Conservation (phyloP, 2,113 vertebrate genomes). For the Varanus salvator region DNA sequence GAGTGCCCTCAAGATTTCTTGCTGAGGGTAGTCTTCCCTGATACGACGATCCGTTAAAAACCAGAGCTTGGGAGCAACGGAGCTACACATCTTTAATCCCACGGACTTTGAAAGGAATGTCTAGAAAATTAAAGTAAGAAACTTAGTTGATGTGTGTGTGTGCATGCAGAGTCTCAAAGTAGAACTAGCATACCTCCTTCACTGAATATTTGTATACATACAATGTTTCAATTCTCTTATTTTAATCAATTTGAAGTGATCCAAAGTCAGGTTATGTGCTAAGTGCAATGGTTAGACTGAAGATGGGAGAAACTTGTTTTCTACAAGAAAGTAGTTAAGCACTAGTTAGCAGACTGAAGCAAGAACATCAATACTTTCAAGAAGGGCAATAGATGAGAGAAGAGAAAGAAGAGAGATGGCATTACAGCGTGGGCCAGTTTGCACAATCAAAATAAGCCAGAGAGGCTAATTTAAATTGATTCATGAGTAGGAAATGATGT, state of each 20-base stretch:
- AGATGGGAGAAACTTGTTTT: not conserved
- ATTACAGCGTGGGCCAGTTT: not conserved
- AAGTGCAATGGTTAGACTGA: not conserved
- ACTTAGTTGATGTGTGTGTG: conserved; percentile 30
- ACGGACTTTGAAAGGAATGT: conserved; percentile 58
- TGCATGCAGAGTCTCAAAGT: not conserved
- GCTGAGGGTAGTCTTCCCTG: conserved; percentile 84
- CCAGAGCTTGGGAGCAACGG: conserved; percentile 81
- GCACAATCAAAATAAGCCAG: not conserved
- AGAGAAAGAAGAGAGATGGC: not conserved
- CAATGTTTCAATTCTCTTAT: not conserved
- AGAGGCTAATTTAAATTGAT: too few relatives aligned
- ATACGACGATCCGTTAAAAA: conserved; percentile 87
- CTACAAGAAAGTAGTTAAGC: not conserved
- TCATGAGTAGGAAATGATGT: too few relatives aligned
- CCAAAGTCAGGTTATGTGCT: not conserved
- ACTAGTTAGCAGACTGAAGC: not conserved
- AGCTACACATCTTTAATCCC: conserved; percentile 83
- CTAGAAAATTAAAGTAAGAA: conserved; percentile 61
- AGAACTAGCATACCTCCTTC: not conserved
- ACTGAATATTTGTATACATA: not conserved
- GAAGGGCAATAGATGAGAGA: not conserved
- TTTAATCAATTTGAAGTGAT: not conserved
- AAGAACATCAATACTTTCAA: too few relatives aligned
- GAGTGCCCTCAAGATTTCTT: conserved; percentile 81